Base-by-base conservation (phyloP, 2,113 vertebrate genomes). In the Passer domesticus region DNA sequence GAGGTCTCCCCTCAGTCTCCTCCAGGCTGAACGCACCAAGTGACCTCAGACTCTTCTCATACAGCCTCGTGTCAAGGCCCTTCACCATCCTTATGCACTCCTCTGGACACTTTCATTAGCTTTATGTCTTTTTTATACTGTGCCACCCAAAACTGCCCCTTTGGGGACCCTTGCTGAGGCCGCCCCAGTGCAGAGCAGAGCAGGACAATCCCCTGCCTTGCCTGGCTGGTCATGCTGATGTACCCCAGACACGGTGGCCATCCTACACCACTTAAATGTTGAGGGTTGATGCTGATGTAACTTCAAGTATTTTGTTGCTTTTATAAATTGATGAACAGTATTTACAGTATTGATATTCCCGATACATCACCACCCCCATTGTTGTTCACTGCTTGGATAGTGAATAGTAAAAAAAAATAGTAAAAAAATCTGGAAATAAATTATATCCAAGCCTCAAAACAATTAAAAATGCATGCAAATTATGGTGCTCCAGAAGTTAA, bases 381-480 rank as follows among this genome's bases (percentile, higher is more conserved):
- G 37, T 59, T 30, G 35, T 46, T 79, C 70, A 76, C 43, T 96
- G 91, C 31, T 59, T 74, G 46, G 6, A 39, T 3, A 78, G 22
- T 15, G 10, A 81, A 88, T 19, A 58, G 11, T 33, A 7, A 64
- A 64, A 43, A 39, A 72, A 70, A 58, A 41, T 13, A 9, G 20
- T 19, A 30, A 55, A 63, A 67, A 64, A 67, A 35, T 18, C 27
- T 41, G 70, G 46, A 62, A 94, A 43, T 27, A 79, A 89, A 91
- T 95, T 93, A 80, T 72, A 91, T 46, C 80, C 91, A 94, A 95
- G 56, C 47, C 68, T 89, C 74, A 83, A 95, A 97, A 96, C 82
- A 93, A 93, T 92, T 72, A 68, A 96, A 72, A 96, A 92, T 74
- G 28, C 46, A 49, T 81, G 43, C 64, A 93, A 97, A 92, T 94